These are phyloP conservation scores for Amyelois transitella DNA, from an alignment of 1,140 invertebrate genomes.

Conservation along the genomic window DNA sequence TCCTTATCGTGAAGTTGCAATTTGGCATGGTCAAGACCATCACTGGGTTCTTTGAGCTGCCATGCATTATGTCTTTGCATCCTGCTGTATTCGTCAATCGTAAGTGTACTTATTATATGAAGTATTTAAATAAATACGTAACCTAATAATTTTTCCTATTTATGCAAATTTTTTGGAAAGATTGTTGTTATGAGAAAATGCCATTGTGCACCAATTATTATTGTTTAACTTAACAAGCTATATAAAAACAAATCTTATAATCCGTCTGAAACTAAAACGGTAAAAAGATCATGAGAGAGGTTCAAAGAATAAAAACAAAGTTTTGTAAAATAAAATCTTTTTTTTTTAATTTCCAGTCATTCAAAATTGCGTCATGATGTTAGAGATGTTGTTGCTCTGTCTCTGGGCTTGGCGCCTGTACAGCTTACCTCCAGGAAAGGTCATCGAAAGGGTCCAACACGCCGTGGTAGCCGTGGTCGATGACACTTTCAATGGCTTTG, in stretches of 20 bases:
- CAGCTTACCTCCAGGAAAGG: conserved; percentile 58
- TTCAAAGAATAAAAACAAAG: not conserved
- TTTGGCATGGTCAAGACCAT: conserved; percentile 64
- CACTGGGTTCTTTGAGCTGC: conserved; percentile 60
- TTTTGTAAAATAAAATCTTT: conserved; percentile 18
- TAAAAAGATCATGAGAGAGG: not conserved
- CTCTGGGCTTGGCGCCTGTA: conserved; percentile 76
- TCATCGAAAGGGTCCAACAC: conserved; percentile 36
- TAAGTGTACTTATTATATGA: conserved; percentile 33
- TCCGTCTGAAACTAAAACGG: too few relatives aligned
- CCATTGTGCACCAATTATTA: too few relatives aligned
- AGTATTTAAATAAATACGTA: too few relatives aligned
- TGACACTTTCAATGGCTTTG: conserved; percentile 30
- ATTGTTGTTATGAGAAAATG: too few relatives aligned
- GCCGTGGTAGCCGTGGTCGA: conserved; percentile 47
- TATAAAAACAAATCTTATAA: too few relatives aligned
- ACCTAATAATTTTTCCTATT: too few relatives aligned
- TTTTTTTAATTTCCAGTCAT: conserved; percentile 75
- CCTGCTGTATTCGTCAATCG: conserved; percentile 59
- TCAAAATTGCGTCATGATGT: conserved; percentile 76
- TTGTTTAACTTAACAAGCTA: too few relatives aligned
- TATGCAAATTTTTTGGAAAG: too few relatives aligned
- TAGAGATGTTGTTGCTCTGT: conserved; percentile 77
- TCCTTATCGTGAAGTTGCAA: conserved; percentile 76
- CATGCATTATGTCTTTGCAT: conserved; percentile 69